These are phyloP conservation scores for Glandiceps talaboti DNA, from an alignment of 53 echinoderm and acorn worm genomes.

Conservation along the genomic window DNA sequence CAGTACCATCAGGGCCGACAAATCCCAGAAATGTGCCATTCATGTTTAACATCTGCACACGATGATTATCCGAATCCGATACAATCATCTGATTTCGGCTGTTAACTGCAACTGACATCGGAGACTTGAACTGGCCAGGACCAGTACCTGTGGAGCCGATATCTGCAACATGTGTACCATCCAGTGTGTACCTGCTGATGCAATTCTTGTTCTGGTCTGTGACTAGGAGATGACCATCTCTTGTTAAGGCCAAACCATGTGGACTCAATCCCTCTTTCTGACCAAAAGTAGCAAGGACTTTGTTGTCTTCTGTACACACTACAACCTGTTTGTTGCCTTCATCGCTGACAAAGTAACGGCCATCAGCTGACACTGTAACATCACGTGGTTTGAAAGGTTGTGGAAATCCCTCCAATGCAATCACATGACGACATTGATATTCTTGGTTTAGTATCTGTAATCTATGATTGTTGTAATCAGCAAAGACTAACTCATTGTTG, in stretches of 20 bases:
- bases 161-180: neutral
- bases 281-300: neutral
- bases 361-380: neutral
- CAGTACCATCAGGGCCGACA: neutral
- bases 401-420: neutral
- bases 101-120: neutral
- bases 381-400: neutral
- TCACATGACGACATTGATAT: neutral
- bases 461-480: neutral
- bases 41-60: neutral
- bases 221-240: neutral
- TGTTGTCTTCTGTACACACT: neutral
- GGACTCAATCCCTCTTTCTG: neutral
- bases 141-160: neutral
- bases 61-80: neutral
- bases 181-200: neutral
- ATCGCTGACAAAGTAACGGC: neutral
- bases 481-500: neutral
- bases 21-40: neutral
- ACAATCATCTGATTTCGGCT: neutral
- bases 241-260: neutral
- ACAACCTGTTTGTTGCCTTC: neutral
- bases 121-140: neutral
- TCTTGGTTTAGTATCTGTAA: neutral
- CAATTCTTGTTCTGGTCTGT: neutral